These are phyloP conservation scores for Sarcophaga variegata DNA, from an alignment of 2,888 invertebrate species.

Conservation along the genomic window DNA sequence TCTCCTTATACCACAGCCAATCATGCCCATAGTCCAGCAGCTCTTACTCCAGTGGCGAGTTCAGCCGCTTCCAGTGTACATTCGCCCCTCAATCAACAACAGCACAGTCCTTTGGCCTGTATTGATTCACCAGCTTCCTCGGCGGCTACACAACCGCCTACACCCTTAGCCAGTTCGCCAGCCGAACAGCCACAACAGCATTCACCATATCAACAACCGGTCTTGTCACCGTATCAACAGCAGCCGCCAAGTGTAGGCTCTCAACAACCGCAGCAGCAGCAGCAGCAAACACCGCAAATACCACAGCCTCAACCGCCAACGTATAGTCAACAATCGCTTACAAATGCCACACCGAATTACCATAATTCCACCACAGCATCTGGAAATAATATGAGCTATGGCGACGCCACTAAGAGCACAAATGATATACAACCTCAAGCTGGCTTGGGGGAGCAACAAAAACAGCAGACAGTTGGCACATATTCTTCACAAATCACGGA, in stretches of 20 bases:
- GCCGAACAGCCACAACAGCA: slow-evolving; percentile 79
- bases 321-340: slow-evolving; percentile 74
- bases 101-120: slow-evolving; percentile 76
- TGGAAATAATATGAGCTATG: slow-evolving; percentile 72
- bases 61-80: slow-evolving; percentile 69
- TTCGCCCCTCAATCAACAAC: slow-evolving; percentile 73
- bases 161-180: slow-evolving; percentile 77
- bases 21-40: slow-evolving; percentile 74
- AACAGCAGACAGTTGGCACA: slow-evolving; percentile 62
- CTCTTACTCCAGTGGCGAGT: slow-evolving; percentile 42
- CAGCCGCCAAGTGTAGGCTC: slow-evolving; percentile 70
- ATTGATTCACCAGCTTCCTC: slow-evolving; percentile 79
- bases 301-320: slow-evolving; percentile 68
- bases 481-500: slow-evolving; percentile 52
- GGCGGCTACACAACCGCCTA: slow-evolving; percentile 78
- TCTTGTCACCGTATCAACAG: slow-evolving; percentile 82
- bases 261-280: slow-evolving; percentile 67
- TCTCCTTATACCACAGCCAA: slow-evolving; percentile 73
- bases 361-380: slow-evolving; percentile 68
- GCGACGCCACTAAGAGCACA: slow-evolving; percentile 73
- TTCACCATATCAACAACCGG: slow-evolving; percentile 82
- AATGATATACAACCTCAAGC: slow-evolving; percentile 40
- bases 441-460: slow-evolving; percentile 44
- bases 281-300: slow-evolving; percentile 64
- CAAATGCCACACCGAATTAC: slow-evolving; percentile 38